A percentile compares a stretch with the other conserved stretches of the same genome.
phyloP scores from a whole-genome alignment of 1,140 invertebrate genomes.

The Zaprionus kolodkinae region DNA sequence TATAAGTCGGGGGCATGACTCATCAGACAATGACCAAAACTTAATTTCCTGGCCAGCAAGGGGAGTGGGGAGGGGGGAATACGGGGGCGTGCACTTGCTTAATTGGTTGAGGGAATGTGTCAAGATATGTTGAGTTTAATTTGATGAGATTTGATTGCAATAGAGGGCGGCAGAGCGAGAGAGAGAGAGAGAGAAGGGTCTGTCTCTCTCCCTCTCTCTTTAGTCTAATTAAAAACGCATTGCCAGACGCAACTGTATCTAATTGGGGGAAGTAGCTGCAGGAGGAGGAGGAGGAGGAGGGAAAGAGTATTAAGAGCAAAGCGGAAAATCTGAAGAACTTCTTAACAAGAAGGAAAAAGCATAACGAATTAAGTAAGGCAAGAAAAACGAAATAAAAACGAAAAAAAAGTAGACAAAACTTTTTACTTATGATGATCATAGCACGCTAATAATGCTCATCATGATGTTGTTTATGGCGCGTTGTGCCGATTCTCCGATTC shows the following conservation, averaged over 20 bases:
- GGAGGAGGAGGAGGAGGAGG: neutral
- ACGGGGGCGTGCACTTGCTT: conserved; percentile 12
- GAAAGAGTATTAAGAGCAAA: conserved; percentile 44
- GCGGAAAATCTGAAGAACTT: conserved; percentile 34
- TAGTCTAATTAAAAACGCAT: conserved; percentile 72
- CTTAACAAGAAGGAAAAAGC: conserved; percentile 62
- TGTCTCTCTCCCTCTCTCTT: neutral
- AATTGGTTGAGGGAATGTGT: conserved; percentile 41
- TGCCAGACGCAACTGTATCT: conserved; percentile 21
- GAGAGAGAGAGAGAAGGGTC: conserved; percentile 6
- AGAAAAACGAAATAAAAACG: conserved; percentile 23
- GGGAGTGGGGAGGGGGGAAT: neutral
- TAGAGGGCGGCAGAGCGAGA: neutral
- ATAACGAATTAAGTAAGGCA: conserved; percentile 56
- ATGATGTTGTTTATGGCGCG: conserved; percentile 35
- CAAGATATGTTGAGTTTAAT: conserved; percentile 55
- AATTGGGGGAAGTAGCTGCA: conserved; percentile 6
- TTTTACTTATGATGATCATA: conserved; percentile 30
- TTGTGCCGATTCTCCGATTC: conserved; percentile 65
- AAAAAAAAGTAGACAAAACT: conserved; percentile 37
- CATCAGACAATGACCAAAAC: conserved; percentile 29
- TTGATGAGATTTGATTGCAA: conserved; percentile 61
- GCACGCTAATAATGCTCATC: conserved; percentile 27
- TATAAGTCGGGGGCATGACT: conserved; percentile 22
- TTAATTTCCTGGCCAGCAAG: conserved; percentile 17